Base-by-base conservation (phyloP, 2,113 vertebrate genomes). In the Psophia crepitans region DNA sequence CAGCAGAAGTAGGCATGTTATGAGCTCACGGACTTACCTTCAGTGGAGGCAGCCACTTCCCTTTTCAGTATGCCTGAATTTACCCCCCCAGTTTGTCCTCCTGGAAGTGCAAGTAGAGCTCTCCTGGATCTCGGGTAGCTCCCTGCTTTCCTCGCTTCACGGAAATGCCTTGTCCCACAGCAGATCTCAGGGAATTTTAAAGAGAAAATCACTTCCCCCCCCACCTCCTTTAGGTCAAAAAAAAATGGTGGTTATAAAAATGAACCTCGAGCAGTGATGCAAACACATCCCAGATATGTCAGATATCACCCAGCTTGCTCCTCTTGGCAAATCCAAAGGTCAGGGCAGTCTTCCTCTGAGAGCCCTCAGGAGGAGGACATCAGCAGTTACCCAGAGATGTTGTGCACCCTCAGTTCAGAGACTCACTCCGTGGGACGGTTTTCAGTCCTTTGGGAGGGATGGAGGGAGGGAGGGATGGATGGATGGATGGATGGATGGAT, bases 381-480 rank as follows among this genome's bases (percentile, higher is more conserved):
- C 1, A 1, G 23, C 20, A 17, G 30, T 33, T 41, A 13, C 2
- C 16, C 19, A 11, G 65, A 14, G 4, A 53, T 6, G 28, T 0
- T 23, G 37, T 5, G 8, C 68, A 18, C 28, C 0, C 0, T 24
- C 32, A 35, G 22, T 15, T 44, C n/a, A 54, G 65, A 48, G 11
- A 19, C 53, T 71, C 28, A 21, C 16, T 11, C 30, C 0, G 1
- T 5, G 58, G 11, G 39, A 4, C 11, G 30, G n/a, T 9, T 61
- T 54, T n/a, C 26, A 11, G 53, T 24, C 15, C 27, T 80, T 28
- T 23, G 13, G 9, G 37, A 28, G 41, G 41, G 41, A 43, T 1
- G 12, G 44, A 21, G 7, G 32, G 37, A 51, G 13, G 9, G 37
- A 28, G 41, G 41, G 41, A 43, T 1, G 9, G 37, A 28, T 11